These are phyloP conservation scores for Grus americana DNA, from an alignment of 2,113 vertebrate genomes.

Conservation along the genomic window DNA sequence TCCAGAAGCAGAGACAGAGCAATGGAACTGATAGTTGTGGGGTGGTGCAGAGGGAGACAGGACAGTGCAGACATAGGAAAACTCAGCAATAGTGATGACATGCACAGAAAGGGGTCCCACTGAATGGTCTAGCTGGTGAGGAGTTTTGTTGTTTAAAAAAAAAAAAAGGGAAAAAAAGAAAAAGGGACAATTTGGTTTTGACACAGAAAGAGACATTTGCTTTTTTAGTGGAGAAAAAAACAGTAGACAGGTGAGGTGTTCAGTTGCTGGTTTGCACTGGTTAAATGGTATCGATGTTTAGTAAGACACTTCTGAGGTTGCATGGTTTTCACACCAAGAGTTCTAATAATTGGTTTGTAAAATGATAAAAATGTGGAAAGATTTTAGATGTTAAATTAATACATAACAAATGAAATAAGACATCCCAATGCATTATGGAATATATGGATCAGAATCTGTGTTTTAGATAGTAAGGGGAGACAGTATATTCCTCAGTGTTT, in stretches of 20 bases:
- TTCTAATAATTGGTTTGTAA: background rate
- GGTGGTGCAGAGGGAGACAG: background rate
- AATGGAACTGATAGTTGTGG: background rate
- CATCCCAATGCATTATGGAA: background rate
- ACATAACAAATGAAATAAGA: background rate
- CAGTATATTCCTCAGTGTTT: background rate
- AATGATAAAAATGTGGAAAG: background rate
- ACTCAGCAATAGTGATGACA: background rate
- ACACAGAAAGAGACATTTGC: background rate
- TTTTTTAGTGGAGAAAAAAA: background rate
- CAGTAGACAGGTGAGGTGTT: background rate
- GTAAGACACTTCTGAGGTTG: background rate
- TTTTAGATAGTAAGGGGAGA: background rate
- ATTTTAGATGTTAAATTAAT: background rate
- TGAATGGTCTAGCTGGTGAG: background rate
- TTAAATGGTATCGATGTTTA: background rate
- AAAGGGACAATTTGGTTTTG: background rate
- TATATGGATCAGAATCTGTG: background rate
- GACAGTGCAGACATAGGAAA: background rate
- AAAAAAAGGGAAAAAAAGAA: background rate
- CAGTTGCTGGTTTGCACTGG: background rate
- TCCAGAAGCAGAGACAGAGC: background rate
- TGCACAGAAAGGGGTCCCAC: background rate
- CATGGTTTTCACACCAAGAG: background rate
- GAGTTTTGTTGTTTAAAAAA: background rate